Base-by-base conservation (phyloP, 2,113 vertebrate genomes). In the Bubo scandiacus region DNA sequence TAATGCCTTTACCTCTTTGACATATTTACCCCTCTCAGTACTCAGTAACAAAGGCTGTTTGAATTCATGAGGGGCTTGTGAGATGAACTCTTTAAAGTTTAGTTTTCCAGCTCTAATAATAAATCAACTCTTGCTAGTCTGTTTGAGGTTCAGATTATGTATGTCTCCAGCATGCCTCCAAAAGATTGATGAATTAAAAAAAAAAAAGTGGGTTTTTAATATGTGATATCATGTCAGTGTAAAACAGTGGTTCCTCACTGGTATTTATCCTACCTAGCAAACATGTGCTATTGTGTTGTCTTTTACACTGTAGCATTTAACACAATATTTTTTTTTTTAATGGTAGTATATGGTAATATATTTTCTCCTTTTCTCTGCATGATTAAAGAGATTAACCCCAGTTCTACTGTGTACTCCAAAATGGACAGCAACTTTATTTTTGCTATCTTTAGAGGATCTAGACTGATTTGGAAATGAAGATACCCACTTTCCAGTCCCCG, bases 181-280 rank as follows among this genome's bases (percentile, higher is more conserved):
- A 22, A 87, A 79, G 43, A 45, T 17, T 45, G 17, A 45, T 45
- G 43, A 45, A 45, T 45, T 45, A 18, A 45, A 45, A 45, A 45
- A 43, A 43, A 45, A 32, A 4, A 0, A 4, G 3, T 10, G 23
- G 1, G 0, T 0, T n/a, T 47, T 83, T 42, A 27, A 40, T 54
- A 5, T 3, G 16, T 17, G 15, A 14, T 47, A 12, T 43, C 27
- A 5, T 10, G 2, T 55, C 30, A 19, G 18, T 52, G 47, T 40
- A 13, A 15, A 58, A 1, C 3, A 23, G 23, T 36, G 12, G 7
- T 12, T 93, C 21, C 38, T 90, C 20, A 4, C 1, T 79, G 43
- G 11, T 38, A 15, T 67, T 67, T 72, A 4, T 59, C 47, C 10
- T 19, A 4, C 34, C 15, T 75, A 19, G 17, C 29, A 55, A 92